phyloP scores from a whole-genome alignment of 2,113 vertebrate species.

The Oceanodroma tethys region DNA sequence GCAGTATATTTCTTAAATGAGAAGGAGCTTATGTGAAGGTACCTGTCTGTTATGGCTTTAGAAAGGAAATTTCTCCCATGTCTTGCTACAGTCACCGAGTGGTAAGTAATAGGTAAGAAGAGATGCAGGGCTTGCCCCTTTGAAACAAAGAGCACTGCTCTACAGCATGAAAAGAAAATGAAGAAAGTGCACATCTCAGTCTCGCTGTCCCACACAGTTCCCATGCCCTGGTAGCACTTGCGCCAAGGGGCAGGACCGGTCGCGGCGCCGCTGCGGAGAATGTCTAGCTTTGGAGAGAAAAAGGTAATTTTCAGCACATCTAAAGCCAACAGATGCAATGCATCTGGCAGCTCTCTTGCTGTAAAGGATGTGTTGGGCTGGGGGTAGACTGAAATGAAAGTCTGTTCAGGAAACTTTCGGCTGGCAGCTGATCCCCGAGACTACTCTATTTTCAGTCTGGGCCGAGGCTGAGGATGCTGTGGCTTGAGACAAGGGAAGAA shows the following conservation, averaged over 20 bases:
- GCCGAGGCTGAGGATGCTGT: not conserved
- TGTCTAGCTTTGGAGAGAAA: not conserved
- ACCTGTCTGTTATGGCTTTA: not conserved
- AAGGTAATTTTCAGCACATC: not conserved
- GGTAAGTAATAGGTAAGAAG: not conserved
- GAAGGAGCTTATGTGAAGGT: not conserved
- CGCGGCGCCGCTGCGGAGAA: accelerated
- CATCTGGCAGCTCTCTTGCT: not conserved
- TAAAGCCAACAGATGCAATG: not conserved
- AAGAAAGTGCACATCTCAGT: not conserved
- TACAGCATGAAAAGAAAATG: accelerated
- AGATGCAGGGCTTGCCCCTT: not conserved
- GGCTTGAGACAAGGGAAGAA: not conserved
- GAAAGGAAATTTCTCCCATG: not conserved
- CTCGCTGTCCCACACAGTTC: not conserved
- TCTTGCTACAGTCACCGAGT: not conserved
- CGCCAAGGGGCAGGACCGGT: not conserved
- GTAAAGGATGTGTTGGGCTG: not conserved
- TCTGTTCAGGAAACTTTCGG: not conserved
- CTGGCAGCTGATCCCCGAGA: not conserved
- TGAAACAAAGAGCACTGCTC: not conserved
- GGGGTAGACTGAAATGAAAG: not conserved
- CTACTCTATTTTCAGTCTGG: not conserved
- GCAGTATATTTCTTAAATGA: not conserved
- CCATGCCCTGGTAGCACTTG: not conserved